A percentile compares a stretch with the other conserved stretches of the same genome.
Evolutionary conservation across 2,797 vertebrate species (phyloP).

Genomic region (Dallia pectoralis): DNA sequence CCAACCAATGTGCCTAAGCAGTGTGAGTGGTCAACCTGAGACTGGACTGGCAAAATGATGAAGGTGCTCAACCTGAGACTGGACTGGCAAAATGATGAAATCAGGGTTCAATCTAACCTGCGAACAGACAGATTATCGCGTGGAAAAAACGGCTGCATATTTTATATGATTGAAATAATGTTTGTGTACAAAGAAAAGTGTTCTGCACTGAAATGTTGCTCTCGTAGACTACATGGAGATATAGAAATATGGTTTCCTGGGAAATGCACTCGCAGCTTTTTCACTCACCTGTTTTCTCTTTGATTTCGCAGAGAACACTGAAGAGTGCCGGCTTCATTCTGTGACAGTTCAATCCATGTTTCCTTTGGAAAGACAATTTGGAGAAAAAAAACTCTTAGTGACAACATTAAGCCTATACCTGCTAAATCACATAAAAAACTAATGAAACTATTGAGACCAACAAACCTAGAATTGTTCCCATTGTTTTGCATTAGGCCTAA

Average conservation of each 20-base stretch:
- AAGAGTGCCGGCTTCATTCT: slow-evolving; percentile 87
- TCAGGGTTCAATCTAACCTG: background rate
- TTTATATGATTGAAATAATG: background rate
- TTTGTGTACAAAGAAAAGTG: background rate
- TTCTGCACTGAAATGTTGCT: background rate
- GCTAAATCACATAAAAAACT: too few relatives aligned
- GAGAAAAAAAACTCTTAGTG: slow-evolving; percentile 24
- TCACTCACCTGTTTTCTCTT: slow-evolving; percentile 85
- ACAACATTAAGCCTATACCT: background rate
- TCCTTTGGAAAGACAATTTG: slow-evolving; percentile 73
- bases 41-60: background rate
- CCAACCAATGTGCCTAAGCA: background rate
- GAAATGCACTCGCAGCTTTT: background rate
- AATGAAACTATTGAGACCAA: background rate
- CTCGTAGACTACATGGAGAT: background rate
- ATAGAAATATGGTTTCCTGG: background rate
- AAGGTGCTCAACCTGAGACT: background rate
- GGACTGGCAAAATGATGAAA: background rate
- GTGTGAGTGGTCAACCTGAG: background rate
- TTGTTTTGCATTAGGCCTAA: background rate
- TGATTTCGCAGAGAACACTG: slow-evolving; percentile 86
- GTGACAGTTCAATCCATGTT: slow-evolving; percentile 86
- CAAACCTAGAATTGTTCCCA: background rate
- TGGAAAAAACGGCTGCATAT: background rate
- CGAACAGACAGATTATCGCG: background rate